phyloP scores from a whole-genome alignment of 1,140 invertebrate genomes.

The Pogonomyrmex barbatus region DNA sequence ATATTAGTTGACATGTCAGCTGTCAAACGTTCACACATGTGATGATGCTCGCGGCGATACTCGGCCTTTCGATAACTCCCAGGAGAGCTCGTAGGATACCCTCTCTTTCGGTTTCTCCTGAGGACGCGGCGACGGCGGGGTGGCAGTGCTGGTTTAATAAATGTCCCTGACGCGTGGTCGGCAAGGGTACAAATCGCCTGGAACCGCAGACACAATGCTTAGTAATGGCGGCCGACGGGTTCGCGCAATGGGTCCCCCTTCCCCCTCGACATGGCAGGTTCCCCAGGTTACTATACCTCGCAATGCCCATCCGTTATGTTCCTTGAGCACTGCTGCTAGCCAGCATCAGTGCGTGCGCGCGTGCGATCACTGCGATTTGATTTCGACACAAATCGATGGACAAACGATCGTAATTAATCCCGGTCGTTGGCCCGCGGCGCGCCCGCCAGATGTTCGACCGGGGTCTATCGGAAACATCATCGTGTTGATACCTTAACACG shows the following conservation, averaged over 20 bases:
- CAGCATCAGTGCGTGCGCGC: neutral
- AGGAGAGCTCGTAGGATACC: constrained; percentile 19
- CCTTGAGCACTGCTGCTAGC: constrained; percentile 65
- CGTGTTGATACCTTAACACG: constrained; percentile 55
- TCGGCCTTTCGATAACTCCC: constrained; percentile 49
- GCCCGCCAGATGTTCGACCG: constrained; percentile 45
- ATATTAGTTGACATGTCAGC: neutral
- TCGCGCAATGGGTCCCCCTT: constrained; percentile 64
- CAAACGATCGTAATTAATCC: constrained; percentile 84
- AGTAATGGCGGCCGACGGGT: constrained; percentile 82
- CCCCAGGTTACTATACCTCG: constrained; percentile 66
- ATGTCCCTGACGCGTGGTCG: constrained; percentile 79
- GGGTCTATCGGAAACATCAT: constrained; percentile 61
- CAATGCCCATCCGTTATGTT: constrained; percentile 78
- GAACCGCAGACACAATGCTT: constrained; percentile 84
- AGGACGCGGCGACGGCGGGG: constrained; percentile 24
- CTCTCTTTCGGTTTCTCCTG: constrained; percentile 29
- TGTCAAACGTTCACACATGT: constrained; percentile 10
- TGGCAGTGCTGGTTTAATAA: constrained; percentile 79
- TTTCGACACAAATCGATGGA: constrained; percentile 78
- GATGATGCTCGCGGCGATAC: neutral
- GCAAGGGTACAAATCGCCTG: constrained; percentile 82
- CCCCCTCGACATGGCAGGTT: constrained; percentile 70
- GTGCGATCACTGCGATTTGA: constrained; percentile 77
- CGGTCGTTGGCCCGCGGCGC: constrained; percentile 59